Conservation (phyloP, 2,797 vertebrate genomes). For the Cryptoprocta ferox region DNA sequence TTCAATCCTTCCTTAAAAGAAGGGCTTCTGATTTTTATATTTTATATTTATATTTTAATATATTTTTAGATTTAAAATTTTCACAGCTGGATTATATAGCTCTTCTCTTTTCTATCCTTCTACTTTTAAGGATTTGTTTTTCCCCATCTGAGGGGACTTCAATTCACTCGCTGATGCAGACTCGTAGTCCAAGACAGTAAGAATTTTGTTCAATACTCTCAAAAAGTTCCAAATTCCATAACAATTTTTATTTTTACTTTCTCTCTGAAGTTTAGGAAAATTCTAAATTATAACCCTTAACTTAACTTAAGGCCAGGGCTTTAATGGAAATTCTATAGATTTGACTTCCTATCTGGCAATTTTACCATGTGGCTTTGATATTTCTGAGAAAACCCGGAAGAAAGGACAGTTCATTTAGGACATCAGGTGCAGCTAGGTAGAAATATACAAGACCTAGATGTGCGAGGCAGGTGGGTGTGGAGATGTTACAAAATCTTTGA, state of each 20-base stretch:
- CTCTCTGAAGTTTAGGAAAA: neutral
- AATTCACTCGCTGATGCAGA: neutral
- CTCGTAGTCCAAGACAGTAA: neutral
- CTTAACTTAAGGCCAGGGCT: neutral
- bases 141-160: neutral
- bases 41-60: neutral
- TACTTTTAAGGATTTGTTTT: neutral
- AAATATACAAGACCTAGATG: neutral
- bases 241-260: neutral
- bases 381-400: neutral
- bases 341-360: neutral
- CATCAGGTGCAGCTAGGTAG: neutral
- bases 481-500: neutral
- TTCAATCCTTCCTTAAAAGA: neutral
- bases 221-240: neutral
- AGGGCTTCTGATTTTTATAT: neutral
- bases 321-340: neutral
- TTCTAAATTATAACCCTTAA: neutral
- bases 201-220: neutral
- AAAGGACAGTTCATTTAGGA: neutral
- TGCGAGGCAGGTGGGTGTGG: rapidly evolving
- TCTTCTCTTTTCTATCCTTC: neutral
- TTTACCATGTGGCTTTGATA: neutral
- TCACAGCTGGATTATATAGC: neutral
- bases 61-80: neutral